These are phyloP conservation scores for Dysdera silvatica DNA, from an alignment of 1,140 invertebrate genomes.

Conservation along the genomic window DNA sequence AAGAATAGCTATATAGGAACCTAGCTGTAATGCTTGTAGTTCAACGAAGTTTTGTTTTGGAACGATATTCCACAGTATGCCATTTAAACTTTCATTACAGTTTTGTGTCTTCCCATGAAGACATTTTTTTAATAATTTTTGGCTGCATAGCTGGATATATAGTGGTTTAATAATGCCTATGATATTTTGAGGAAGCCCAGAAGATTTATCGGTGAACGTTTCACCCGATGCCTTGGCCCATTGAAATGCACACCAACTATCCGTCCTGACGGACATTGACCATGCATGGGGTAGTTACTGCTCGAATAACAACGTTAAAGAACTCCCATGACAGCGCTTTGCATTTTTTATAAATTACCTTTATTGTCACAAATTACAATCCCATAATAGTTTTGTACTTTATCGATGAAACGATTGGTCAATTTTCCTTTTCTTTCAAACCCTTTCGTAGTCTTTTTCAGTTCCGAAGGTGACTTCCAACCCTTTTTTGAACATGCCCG, in stretches of 20 bases:
- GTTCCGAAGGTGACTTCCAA: neutral
- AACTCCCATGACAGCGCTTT: neutral
- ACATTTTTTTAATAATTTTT: neutral
- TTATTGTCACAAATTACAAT: neutral
- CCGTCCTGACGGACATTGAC: neutral
- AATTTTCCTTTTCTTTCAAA: neutral
- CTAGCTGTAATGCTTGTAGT: neutral
- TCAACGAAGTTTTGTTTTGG: neutral
- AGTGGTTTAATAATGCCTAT: neutral
- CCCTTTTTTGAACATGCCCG: neutral
- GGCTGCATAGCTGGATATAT: neutral
- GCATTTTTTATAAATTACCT: neutral
- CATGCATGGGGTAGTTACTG: neutral
- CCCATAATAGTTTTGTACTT: neutral
- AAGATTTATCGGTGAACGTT: neutral
- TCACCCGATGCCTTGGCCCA: neutral
- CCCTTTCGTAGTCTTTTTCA: neutral
- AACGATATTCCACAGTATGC: neutral
- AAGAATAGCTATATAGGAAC: neutral
- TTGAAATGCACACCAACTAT: slow-evolving; percentile 1
- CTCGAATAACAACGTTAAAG: neutral
- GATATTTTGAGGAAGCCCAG: neutral
- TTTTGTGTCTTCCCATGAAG: neutral
- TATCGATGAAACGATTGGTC: neutral
- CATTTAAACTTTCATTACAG: neutral